Evolutionary conservation across 2,797 vertebrate genomes (phyloP).

Genomic region (Sebastes itinus): DNA sequence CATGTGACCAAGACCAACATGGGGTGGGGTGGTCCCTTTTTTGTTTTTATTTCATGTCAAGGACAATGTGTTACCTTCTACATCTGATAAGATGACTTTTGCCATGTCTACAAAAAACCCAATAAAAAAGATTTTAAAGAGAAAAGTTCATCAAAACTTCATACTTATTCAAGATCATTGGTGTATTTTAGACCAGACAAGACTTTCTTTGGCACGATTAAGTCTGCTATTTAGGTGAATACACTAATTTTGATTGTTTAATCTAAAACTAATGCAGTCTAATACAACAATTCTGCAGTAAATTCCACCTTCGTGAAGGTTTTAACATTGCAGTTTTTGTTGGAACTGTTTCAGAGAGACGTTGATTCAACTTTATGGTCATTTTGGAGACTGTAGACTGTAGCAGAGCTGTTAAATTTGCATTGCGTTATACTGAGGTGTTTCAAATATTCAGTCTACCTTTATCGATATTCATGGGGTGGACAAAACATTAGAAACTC

Average conservation of each 20-base stretch:
- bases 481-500: neutral
- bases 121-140: no score
- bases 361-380: neutral
- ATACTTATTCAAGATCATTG: no score
- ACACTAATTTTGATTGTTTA: no score
- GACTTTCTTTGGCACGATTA: neutral
- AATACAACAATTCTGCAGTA: neutral
- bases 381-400: neutral
- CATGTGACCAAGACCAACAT: no score
- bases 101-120: no score
- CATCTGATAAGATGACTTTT: no score
- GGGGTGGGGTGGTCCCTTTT: no score
- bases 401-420: neutral
- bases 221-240: neutral
- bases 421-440: neutral
- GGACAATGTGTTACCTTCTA: no score
- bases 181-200: neutral
- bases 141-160: no score
- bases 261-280: no score
- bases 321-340: neutral
- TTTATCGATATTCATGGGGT: neutral
- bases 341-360: no score
- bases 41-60: no score
- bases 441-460: neutral
- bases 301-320: neutral